Evolutionary conservation across 2,113 vertebrate species (phyloP), one percentile per base, ranked within the genome.

Genomic region (Oreochromis aureus): DNA sequence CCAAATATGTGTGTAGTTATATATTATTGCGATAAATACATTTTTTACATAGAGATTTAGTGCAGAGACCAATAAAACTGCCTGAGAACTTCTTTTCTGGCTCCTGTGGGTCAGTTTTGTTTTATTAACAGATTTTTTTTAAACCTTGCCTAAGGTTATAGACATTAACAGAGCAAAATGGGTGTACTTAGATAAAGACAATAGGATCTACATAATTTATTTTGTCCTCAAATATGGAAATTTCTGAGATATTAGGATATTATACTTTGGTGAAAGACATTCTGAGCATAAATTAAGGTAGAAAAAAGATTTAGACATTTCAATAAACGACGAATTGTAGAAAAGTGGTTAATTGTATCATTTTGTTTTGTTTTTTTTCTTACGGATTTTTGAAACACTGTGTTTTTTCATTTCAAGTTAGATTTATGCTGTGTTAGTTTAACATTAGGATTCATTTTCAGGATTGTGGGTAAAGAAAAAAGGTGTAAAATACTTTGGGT

Each of bases 121-220:
- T 78, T 53, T 78, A 53, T 53, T 78, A 51, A 78, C 73, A 78
- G 41, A 11, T 48, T 73, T 44, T 73, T 41, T 3, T 73, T 22
- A 1, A 34, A 58, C 30, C 48, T 80, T 71, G 24, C 73, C 58
- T 3, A 3, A 30, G 32, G 18, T 71, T 41, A 53, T 24, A 76
- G 24, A 51, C 8, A 39, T 13, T 44, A 13, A n/a, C 6, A 76
- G 51, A 81, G 24, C 27, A 78, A 82, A 82, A 85, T 51, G 24
- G n/a, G 55, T 82, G 48, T 3, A 6, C 58, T 56, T 19, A 46
- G 11, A 39, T 19, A 78, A 46, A 85, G 24, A 63, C 30, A 86
- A 16, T 15, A 39, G 2, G 18, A 19, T 46, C 39, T 9, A 46
- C 4, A 80, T 6, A 18, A 69, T n/a, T 46, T 18, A 58, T 58